Conservation (phyloP, 2,797 vertebrate species). For the Vultur gryphus region DNA sequence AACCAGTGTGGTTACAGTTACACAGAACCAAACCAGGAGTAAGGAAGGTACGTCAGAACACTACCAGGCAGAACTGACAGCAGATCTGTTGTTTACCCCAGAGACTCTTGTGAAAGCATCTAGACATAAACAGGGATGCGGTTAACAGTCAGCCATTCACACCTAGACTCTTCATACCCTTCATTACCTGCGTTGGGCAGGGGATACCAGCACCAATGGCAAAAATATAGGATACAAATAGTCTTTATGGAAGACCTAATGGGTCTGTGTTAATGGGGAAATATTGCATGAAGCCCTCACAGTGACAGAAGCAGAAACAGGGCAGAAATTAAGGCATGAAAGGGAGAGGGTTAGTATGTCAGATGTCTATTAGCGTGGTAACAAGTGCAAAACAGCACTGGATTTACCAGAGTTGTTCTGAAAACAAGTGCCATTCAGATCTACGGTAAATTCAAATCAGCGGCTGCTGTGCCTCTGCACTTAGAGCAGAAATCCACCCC, state of each 20-base stretch:
- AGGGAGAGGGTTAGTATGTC: not conserved
- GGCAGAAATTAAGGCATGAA: not conserved
- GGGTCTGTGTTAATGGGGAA: not conserved
- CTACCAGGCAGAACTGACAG: not conserved
- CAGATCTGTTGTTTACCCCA: not conserved
- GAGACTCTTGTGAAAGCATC: not conserved
- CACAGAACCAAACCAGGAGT: not conserved
- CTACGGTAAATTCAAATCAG: not conserved
- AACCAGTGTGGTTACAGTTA: not conserved
- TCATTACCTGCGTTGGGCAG: not conserved
- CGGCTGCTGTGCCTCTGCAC: not conserved
- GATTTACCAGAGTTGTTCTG: not conserved
- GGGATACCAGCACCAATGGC: not conserved
- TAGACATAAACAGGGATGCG: not conserved
- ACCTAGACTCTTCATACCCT: not conserved
- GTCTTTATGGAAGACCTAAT: not conserved
- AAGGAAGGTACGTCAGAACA: not conserved
- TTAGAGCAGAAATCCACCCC: not conserved
- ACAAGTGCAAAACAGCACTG: not conserved
- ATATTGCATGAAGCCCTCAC: not conserved
- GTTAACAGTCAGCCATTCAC: not conserved
- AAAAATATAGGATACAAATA: not conserved
- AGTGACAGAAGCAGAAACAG: not conserved
- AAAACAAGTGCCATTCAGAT: not conserved
- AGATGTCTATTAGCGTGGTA: not conserved